These are phyloP conservation scores for Danio jaintianensis DNA, from an alignment of 2,797 vertebrate species.

Conservation along the genomic window DNA sequence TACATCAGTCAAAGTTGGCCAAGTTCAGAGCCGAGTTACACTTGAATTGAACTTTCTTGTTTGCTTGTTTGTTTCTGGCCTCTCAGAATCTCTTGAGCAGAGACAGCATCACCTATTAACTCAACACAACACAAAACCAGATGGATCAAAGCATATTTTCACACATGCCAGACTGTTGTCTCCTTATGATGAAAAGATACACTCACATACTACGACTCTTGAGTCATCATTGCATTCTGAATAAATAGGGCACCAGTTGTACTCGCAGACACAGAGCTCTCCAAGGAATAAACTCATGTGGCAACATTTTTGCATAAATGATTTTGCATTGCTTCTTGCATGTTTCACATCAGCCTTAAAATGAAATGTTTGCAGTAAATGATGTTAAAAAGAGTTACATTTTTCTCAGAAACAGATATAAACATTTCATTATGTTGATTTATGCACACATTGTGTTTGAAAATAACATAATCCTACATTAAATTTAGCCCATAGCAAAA, in stretches of 20 bases:
- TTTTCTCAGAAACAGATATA: too few relatives aligned
- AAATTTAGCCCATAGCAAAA: too few relatives aligned
- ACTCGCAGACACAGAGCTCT: background rate
- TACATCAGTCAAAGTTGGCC: background rate
- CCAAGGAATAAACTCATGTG: background rate
- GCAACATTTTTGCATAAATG: too few relatives aligned
- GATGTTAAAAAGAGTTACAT: too few relatives aligned
- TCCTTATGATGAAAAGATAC: slow-evolving; percentile 55
- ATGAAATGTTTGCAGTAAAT: too few relatives aligned
- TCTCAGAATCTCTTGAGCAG: background rate
- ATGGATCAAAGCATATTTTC: background rate
- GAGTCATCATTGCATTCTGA: slow-evolving; percentile 15
- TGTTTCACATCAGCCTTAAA: too few relatives aligned
- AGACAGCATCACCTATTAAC: background rate
- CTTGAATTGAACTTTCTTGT: background rate
- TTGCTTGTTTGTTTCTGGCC: background rate
- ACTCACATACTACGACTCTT: slow-evolving; percentile 14
- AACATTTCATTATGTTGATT: too few relatives aligned
- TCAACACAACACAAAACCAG: background rate
- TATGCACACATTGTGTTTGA: too few relatives aligned
- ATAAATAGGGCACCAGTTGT: background rate
- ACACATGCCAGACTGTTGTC: slow-evolving; percentile 31
- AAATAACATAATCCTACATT: too few relatives aligned
- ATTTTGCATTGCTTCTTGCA: too few relatives aligned
- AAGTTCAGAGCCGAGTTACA: slow-evolving; percentile 18